Evolutionary conservation across 2,113 vertebrate species (phyloP).

Genomic region (Opisthocomus hoazin): DNA sequence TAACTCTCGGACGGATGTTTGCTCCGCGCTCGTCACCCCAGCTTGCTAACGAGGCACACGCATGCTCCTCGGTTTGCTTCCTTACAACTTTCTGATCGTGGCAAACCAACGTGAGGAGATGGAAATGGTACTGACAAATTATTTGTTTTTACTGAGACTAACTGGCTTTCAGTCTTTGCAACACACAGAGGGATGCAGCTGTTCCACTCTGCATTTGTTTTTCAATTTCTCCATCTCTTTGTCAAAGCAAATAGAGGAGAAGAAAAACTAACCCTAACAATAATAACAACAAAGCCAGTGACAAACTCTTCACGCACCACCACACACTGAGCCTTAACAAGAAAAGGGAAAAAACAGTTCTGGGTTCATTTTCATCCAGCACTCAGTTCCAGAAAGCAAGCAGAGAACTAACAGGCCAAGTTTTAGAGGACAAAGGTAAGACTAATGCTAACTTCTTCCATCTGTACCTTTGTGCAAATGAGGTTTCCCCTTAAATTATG

Average conservation of each 20-base stretch:
- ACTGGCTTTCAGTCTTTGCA: not conserved
- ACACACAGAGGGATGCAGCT: not conserved
- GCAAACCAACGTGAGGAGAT: not conserved
- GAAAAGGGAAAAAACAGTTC: not conserved
- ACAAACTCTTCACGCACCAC: not conserved
- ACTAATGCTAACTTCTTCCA: not conserved
- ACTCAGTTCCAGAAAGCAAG: not conserved
- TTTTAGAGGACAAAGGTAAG: not conserved
- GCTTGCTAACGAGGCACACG: not conserved
- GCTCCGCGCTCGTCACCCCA: not conserved
- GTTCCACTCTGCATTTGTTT: not conserved
- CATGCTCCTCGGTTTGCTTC: not conserved
- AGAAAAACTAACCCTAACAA: not conserved
- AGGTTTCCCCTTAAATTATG: not conserved
- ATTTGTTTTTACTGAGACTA: constrained; percentile 44
- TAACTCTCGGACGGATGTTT: not conserved
- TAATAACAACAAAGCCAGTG: not conserved
- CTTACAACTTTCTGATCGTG: not conserved
- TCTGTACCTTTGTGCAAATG: not conserved
- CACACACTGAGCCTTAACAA: not conserved
- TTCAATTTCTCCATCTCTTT: constrained; percentile 41
- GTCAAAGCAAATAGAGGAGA: constrained; percentile 20
- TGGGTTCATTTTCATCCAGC: not conserved
- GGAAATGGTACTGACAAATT: constrained; percentile 11
- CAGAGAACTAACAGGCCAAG: not conserved